A percentile compares a stretch with the other conserved stretches of the same genome.
Conservation (phyloP, 2,113 vertebrate species). For the Tylochromis polylepis region DNA sequence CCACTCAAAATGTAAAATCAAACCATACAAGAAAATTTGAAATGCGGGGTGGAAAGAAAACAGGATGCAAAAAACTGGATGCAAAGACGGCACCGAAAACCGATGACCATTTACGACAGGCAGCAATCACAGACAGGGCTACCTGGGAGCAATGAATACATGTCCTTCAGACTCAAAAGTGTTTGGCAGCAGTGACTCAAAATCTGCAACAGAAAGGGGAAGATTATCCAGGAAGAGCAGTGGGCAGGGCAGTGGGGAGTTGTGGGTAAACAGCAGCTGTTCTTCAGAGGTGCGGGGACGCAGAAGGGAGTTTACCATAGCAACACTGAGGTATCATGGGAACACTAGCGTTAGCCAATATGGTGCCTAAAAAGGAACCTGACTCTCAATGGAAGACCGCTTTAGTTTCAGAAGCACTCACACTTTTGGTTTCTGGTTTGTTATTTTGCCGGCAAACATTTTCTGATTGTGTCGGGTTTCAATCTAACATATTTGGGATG, state of each 20-base stretch:
- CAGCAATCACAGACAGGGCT: constrained; percentile 83
- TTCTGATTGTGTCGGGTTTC: constrained; percentile 6
- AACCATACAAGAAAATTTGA: not conserved
- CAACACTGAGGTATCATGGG: constrained; percentile 76
- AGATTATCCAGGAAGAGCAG: constrained; percentile 85
- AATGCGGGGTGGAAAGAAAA: not conserved
- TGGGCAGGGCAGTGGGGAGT: constrained; percentile 63
- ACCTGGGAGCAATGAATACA: constrained; percentile 99
- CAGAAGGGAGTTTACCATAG: constrained; percentile 75
- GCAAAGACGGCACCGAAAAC: constrained; percentile 26
- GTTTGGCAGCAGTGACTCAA: constrained; percentile 99
- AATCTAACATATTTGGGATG: constrained; percentile 28
- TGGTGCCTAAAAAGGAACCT: constrained; percentile 76
- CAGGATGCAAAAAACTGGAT: not conserved
- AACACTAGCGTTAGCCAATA: constrained; percentile 84
- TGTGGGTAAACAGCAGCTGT: constrained; percentile 69
- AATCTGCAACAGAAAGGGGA: constrained; percentile 99
- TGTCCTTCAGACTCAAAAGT: constrained; percentile 99
- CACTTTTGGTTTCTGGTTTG: not conserved
- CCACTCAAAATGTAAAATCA: not conserved
- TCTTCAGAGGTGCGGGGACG: constrained; percentile 75
- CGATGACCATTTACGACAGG: constrained; percentile 29
- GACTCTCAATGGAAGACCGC: constrained; percentile 46
- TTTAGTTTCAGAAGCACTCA: constrained; percentile 52
- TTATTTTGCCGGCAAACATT: constrained; percentile 2